Evolutionary conservation across 2,113 vertebrate genomes (phyloP).

Genomic region (Podarcis muralis): DNA sequence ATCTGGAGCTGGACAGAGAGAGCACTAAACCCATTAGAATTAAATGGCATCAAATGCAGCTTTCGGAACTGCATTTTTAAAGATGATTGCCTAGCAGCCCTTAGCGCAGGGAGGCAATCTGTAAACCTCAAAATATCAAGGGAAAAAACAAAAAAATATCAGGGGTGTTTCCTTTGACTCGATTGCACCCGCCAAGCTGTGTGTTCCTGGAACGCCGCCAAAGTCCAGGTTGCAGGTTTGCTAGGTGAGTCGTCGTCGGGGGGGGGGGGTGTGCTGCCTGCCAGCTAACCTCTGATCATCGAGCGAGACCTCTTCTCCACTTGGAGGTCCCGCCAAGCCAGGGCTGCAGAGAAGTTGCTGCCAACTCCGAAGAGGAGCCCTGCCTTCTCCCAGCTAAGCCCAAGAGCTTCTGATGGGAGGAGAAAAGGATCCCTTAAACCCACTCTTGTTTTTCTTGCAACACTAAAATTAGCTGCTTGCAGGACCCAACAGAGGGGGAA

Average conservation of each 20-base stretch:
- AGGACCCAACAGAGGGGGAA: constrained; percentile 31
- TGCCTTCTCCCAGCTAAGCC: constrained; percentile 16
- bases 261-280: constrained; percentile 8
- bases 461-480: constrained; percentile 65
- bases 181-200: neutral
- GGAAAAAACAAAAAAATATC: neutral
- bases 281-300: constrained; percentile 26
- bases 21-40: too few species aligned
- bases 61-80: neutral
- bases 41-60: neutral
- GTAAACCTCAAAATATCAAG: neutral
- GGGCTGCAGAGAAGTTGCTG: constrained; percentile 28
- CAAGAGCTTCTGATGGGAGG: constrained; percentile 14
- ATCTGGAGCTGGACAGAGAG: neutral
- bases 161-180: neutral
- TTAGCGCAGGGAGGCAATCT: neutral
- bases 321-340: neutral
- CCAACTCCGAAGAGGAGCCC: constrained; percentile 49
- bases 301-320: constrained; percentile 51
- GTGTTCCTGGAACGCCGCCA: constrained; percentile 40
- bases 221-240: constrained; percentile 37
- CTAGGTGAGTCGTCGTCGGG: constrained; percentile 20
- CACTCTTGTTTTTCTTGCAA: constrained; percentile 53
- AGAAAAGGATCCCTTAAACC: constrained; percentile 40
- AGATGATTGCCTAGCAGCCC: neutral